Evolutionary conservation across 2,888 invertebrate species (phyloP), one percentile per base, ranked within the genome.

Genomic region (Melipona beecheii): DNA sequence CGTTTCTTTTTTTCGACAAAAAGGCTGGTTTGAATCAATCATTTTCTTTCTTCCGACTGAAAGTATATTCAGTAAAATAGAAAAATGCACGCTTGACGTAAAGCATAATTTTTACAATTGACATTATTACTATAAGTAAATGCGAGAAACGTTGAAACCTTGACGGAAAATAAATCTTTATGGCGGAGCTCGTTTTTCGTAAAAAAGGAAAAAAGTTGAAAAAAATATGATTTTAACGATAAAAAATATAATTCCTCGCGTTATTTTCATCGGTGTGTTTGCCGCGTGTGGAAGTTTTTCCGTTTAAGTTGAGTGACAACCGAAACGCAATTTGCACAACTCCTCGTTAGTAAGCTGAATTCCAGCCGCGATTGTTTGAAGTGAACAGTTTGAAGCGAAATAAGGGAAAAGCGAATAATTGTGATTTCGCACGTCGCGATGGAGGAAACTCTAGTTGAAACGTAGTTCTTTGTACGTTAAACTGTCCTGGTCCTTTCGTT

Each of bases 281-380:
- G 71, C 6, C 19, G 36, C 56, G n/a, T 36, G 69, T 31, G 6
- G 3, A 19, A 9, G 13, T 72, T 72, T 72, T 27, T 60, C 21
- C 13, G 50, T 71, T 58, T 43, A 58, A 43, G 24, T 24, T 27
- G 43, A 58, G 58, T 43, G 70, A n/a, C 71, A 58, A 43, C 11
- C 5, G 71, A 19, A 49, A 71, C 71, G 19, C 58, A 72, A 72
- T 72, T 49, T 72, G 49, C 49, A 60, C 27, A 60, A 56, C 21
- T 15, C 27, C 60, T 72, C 60, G 72, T 72, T 72, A 72, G 60
- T 43, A 43, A n/a, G n/a, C 43, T n/a, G 58, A 49, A 60, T 60
- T 49, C 21, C 49, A 27, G 60, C 49, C 49, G 27, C 72, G 27
- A 13, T 58, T 58, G 24, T 71, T 2, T 43, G 60, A 60, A 72